Conservation (phyloP, 2,113 vertebrate genomes). For the Hydropotes inermis region DNA sequence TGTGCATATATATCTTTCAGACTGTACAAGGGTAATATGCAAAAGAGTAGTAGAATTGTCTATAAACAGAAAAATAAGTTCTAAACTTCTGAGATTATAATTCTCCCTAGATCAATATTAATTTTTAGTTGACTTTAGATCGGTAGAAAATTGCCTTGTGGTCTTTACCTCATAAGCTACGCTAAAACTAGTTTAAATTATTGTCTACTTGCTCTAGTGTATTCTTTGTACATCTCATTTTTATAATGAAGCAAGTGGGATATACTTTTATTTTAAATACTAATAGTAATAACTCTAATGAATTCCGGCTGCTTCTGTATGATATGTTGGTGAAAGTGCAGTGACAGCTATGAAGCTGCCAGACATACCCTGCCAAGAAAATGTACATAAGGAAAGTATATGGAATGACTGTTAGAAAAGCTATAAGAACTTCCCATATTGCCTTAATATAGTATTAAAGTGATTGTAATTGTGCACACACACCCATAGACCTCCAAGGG, state of each 20-base stretch:
- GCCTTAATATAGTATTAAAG: slow-evolving; percentile 69
- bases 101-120: not conserved
- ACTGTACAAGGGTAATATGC: not conserved
- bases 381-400: slow-evolving; percentile 72
- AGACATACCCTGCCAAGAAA: slow-evolving; percentile 79
- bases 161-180: not conserved
- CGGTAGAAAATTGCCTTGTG: not conserved
- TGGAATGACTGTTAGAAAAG: slow-evolving; percentile 71
- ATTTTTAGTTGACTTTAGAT: slow-evolving; percentile 16
- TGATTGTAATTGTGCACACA: slow-evolving; percentile 81
- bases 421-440: slow-evolving; percentile 60
- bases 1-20: not conserved
- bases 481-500: slow-evolving; percentile 81
- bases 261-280: slow-evolving; percentile 72
- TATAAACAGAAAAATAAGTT: not conserved
- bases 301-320: slow-evolving; percentile 70
- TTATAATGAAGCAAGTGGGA: slow-evolving; percentile 66
- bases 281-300: slow-evolving; percentile 72
- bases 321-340: slow-evolving; percentile 68
- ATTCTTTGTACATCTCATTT: slow-evolving; percentile 4
- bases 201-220: not conserved
- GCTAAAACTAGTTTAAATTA: not conserved
- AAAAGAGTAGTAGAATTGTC: not conserved
- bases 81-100: not conserved
- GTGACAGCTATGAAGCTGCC: slow-evolving; percentile 79